These are phyloP conservation scores for Apotomis betuletana DNA, from an alignment of 2,888 invertebrate species.

Conservation along the genomic window DNA sequence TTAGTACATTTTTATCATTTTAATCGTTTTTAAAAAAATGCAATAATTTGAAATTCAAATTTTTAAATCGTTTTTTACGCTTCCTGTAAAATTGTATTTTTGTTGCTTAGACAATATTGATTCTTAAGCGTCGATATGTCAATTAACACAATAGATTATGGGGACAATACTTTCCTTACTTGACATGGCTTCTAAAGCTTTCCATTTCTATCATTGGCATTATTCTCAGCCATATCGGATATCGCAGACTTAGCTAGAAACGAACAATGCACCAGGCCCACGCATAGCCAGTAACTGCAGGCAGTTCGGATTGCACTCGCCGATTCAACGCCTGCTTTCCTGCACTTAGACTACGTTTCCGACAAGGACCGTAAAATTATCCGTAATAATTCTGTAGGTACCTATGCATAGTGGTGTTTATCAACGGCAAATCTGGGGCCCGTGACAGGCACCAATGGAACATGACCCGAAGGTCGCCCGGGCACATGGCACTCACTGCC, in stretches of 20 bases:
- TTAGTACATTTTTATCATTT: no score
- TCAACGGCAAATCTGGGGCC: not conserved
- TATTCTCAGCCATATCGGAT: not conserved
- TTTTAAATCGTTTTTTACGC: no score
- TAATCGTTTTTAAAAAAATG: no score
- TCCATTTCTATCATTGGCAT: not conserved
- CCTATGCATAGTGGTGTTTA: not conserved
- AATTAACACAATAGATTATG: no score
- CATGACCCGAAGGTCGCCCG: not conserved
- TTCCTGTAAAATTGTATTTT: no score
- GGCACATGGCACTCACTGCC: slow-evolving; percentile 3
- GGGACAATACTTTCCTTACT: no score
- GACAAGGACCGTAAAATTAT: not conserved
- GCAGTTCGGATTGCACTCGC: not conserved
- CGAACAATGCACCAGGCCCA: not conserved
- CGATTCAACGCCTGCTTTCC: not conserved
- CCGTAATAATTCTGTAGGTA: not conserved
- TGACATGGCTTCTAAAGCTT: not conserved
- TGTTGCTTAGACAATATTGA: no score
- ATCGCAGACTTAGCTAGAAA: not conserved
- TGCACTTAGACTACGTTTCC: not conserved
- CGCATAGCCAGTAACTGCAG: not conserved
- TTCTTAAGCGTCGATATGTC: no score
- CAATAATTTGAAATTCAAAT: no score
- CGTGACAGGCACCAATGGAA: not conserved